Evolutionary conservation across 2,888 invertebrate species (phyloP).

Genomic region (Mythimna ferrago): DNA sequence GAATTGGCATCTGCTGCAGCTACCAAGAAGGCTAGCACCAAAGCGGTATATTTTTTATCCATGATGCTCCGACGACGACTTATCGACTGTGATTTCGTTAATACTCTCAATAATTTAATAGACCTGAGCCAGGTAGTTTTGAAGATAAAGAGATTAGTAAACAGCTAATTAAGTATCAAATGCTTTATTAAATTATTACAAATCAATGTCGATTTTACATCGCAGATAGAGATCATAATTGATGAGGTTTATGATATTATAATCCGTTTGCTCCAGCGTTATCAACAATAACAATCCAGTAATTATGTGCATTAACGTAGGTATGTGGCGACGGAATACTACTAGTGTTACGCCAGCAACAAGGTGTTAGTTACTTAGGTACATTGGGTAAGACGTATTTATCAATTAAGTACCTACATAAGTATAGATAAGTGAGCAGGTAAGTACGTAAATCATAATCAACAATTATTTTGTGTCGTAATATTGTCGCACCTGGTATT

Average conservation of each 20-base stretch:
- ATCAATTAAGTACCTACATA: constrained; percentile 5
- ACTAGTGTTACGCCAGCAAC: constrained; percentile 13
- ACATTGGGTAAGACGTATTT: constrained; percentile 4
- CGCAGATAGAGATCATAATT: constrained; percentile 75
- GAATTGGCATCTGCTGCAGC: constrained; percentile 77
- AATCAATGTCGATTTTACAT: constrained; percentile 73
- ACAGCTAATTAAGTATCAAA: constrained; percentile 64
- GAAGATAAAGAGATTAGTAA: constrained; percentile 70
- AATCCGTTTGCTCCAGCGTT: constrained; percentile 55
- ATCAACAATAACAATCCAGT: constrained; percentile 42
- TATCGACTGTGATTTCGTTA: constrained; percentile 56
- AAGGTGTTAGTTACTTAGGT: neutral
- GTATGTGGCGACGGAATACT: constrained; percentile 31
- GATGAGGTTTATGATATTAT: constrained; percentile 69
- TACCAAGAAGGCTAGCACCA: constrained; percentile 74
- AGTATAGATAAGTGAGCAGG: neutral
- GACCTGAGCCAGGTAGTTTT: constrained; percentile 61
- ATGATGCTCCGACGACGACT: constrained; percentile 67
- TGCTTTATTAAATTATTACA: constrained; percentile 68
- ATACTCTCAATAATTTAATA: constrained; percentile 64
- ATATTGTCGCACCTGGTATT: constrained; percentile 14
- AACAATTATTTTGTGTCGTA: constrained; percentile 16
- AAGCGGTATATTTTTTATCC: constrained; percentile 74
- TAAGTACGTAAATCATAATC: constrained; percentile 20
- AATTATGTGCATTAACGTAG: constrained; percentile 25